Evolutionary conservation across 1,140 invertebrate genomes (phyloP).

Genomic region (Meloidogyne floridensis): DNA sequence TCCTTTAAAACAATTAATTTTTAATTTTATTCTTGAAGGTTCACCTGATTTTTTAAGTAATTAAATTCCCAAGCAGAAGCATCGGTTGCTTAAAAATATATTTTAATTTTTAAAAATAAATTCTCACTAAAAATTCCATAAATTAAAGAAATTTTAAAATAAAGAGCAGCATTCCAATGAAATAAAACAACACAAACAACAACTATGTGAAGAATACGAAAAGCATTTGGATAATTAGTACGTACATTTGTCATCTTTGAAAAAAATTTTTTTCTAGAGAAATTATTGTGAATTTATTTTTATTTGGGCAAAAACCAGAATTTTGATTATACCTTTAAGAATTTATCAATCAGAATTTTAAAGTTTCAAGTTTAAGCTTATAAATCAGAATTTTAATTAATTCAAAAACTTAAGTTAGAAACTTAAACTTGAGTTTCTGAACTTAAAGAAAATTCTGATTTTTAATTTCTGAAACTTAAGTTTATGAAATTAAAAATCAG

Average conservation of each 20-base stretch:
- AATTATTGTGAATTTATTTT: no score
- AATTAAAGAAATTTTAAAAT: slow-evolving; percentile 54
- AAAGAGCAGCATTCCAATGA: slow-evolving; percentile 56
- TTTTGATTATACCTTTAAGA: no score
- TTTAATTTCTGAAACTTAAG: no score
- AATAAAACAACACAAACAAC: slow-evolving; percentile 50
- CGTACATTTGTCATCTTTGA: slow-evolving; percentile 49
- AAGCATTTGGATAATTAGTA: slow-evolving; percentile 55
- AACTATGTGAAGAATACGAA: slow-evolving; percentile 55
- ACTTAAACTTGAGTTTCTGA: no score
- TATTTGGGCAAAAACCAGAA: no score
- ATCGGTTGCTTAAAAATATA: slow-evolving; percentile 21
- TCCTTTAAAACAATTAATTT: slow-evolving; percentile 12
- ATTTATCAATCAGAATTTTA: no score
- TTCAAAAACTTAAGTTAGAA: no score
- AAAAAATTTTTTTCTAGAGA: background rate
- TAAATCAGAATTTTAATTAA: no score
- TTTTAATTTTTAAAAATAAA: slow-evolving; percentile 13
- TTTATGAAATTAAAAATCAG: no score
- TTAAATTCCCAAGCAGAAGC: slow-evolving; percentile 54
- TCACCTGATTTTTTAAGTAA: slow-evolving; percentile 46
- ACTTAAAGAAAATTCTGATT: no score
- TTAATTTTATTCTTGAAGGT: no score
- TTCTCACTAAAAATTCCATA: slow-evolving; percentile 40
- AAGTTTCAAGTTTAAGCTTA: no score